These are phyloP conservation scores for Scaptomyza hsui DNA, from an alignment of 1,140 invertebrate species.

Conservation along the genomic window DNA sequence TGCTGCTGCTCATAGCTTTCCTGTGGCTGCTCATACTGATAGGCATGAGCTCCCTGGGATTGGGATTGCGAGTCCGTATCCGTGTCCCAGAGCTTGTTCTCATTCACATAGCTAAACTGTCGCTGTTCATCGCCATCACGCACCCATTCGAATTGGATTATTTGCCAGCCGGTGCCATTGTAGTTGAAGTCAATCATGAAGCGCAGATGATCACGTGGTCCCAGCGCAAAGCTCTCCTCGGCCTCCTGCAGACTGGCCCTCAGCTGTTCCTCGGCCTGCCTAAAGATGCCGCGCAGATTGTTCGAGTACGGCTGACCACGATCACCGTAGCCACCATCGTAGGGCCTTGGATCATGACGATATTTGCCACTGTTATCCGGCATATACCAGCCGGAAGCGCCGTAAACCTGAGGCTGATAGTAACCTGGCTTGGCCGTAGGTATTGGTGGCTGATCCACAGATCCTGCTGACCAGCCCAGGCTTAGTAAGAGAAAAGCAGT, in stretches of 20 bases:
- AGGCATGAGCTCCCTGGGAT: slow-evolving; percentile 17
- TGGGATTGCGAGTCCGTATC: not conserved
- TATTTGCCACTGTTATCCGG: slow-evolving; percentile 80
- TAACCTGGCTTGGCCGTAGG: slow-evolving; percentile 46
- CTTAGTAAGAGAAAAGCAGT: slow-evolving; percentile 26
- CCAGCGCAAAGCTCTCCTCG: slow-evolving; percentile 39
- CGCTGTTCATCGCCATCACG: slow-evolving; percentile 65
- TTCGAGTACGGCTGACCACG: slow-evolving; percentile 60
- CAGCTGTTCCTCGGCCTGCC: slow-evolving; percentile 43
- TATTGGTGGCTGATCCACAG: slow-evolving; percentile 10
- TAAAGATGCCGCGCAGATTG: slow-evolving; percentile 58
- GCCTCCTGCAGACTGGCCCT: slow-evolving; percentile 47
- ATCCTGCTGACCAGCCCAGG: not conserved
- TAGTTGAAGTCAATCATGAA: slow-evolving; percentile 81
- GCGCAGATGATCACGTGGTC: slow-evolving; percentile 73
- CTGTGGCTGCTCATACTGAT: slow-evolving; percentile 52
- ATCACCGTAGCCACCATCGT: slow-evolving; percentile 79
- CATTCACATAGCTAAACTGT: slow-evolving; percentile 65
- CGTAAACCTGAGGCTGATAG: slow-evolving; percentile 61
- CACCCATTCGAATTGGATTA: slow-evolving; percentile 75
- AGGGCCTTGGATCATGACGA: slow-evolving; percentile 67
- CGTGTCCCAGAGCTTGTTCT: slow-evolving; percentile 66
- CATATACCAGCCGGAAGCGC: slow-evolving; percentile 63
- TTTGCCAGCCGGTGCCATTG: slow-evolving; percentile 77
- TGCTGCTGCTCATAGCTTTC: slow-evolving; percentile 16